Evolutionary conservation across 2,888 invertebrate genomes (phyloP), one percentile per base, ranked within the genome.

Genomic region (Drosophila picticornis): DNA sequence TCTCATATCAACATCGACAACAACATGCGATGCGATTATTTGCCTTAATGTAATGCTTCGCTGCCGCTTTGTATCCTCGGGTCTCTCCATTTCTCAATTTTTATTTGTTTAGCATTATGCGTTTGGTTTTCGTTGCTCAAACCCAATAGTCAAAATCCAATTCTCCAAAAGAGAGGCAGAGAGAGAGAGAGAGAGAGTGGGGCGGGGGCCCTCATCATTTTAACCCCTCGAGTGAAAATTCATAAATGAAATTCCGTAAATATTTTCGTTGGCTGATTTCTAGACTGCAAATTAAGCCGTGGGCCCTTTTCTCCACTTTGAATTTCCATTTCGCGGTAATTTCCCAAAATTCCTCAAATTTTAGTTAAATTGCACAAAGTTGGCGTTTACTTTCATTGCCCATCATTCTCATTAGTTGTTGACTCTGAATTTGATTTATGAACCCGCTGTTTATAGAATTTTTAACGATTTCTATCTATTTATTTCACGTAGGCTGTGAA

Each of bases 241-340:
- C 77, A 88, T 84, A 88, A 89, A 89, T 88, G 72, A 89, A 88
- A 88, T 88, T 89, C 88, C 84, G 77, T 66, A 80, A 88, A 88
- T 85, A 89, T 88, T 88, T 89, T 75, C 74, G 43, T 75, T 77
- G 71, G 62, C 65, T 80, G 80, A 80, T 80, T 80, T 80, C 73
- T 61, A 69, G 76, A 76, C 80, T 58, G 57, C 50, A 71, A 73
- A 77, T 75, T 52, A 77, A 68, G 77, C 78, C 65, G n/a, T 56
- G 27, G 64, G 77, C 75, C 19, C 10, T 51, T 32, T 60, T 55
- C 29, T 16, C 32, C 29, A 16, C 36, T 36, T 55, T n/a, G 2
- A 36, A 50, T 38, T 51, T 59, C 1, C 11, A 16, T 40, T 36
- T 43, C 22, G 29, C 31, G 32, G 3, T 31, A 66, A 57, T 57